These are phyloP conservation scores for Bimastos eiseni DNA, from an alignment of 2,888 invertebrate genomes.

Conservation along the genomic window DNA sequence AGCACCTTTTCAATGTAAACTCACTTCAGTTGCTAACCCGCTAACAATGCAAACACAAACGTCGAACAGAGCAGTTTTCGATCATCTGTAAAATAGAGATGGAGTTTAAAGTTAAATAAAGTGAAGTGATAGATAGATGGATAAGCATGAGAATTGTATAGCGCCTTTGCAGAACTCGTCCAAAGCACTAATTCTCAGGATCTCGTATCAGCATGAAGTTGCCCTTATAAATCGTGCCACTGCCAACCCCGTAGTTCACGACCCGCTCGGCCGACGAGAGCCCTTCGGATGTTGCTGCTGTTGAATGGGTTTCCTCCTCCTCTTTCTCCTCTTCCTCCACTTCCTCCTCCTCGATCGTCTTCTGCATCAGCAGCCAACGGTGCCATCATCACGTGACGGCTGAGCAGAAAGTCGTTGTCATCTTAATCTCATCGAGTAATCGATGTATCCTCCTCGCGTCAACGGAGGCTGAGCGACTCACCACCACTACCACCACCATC, in stretches of 20 bases:
- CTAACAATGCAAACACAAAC: too few relatives aligned
- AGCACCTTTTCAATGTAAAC: too few relatives aligned
- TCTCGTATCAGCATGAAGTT: not conserved
- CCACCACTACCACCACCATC: not conserved
- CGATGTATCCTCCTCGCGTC: not conserved
- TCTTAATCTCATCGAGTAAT: not conserved
- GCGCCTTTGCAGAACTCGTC: not conserved
- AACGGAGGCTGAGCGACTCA: not conserved
- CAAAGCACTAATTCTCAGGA: not conserved
- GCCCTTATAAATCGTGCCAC: not conserved
- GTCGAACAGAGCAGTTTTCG: too few relatives aligned
- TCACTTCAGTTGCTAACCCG: too few relatives aligned
- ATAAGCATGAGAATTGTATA: not conserved
- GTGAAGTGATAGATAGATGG: not conserved
- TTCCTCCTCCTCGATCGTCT: not conserved
- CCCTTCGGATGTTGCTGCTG: not conserved
- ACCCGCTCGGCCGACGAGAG: not conserved
- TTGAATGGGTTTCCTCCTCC: not conserved
- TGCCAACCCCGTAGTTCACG: not conserved
- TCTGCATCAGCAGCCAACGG: constrained; percentile 13
- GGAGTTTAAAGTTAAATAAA: too few relatives aligned
- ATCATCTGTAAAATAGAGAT: too few relatives aligned
- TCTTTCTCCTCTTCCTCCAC: not conserved
- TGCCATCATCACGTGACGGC: constrained; percentile 9
- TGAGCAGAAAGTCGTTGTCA: constrained; percentile 8